Conservation (phyloP, 2,888 invertebrate genomes). For the Meandrusa payeni region DNA sequence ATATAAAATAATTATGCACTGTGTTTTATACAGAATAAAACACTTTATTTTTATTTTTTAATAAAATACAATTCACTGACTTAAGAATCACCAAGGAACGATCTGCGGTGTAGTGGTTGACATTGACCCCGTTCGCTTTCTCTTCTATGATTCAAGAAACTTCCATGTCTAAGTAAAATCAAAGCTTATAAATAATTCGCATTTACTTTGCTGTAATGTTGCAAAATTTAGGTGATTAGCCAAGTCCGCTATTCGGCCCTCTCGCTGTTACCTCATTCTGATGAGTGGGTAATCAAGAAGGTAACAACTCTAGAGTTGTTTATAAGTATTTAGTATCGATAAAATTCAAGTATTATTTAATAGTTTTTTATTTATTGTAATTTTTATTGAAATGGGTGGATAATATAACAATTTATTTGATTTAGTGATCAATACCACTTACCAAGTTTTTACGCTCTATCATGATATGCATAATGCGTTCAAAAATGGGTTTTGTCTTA, state of each 20-base stretch:
- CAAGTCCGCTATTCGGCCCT: constrained; percentile 40
- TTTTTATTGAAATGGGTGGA: too few species aligned
- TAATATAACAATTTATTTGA: too few species aligned
- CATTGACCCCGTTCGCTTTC: constrained; percentile 29
- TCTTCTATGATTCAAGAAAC: constrained; percentile 22
- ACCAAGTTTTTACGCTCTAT: too few species aligned
- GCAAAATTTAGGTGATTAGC: constrained; percentile 30
- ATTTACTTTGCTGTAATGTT: constrained; percentile 18
- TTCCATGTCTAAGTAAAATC: constrained; percentile 8
- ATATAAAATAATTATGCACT: too few species aligned
- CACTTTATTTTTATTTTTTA: too few species aligned
- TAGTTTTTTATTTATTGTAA: too few species aligned
- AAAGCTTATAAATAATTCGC: constrained; percentile 7
- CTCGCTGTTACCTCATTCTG: constrained; percentile 44
- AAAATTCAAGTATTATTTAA: too few species aligned
- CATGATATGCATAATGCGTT: too few species aligned
- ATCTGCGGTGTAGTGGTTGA: constrained; percentile 1
- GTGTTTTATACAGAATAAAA: too few species aligned
- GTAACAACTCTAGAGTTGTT: constrained; percentile 27
- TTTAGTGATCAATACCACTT: too few species aligned
- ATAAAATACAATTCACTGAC: neutral
- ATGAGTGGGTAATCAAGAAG: constrained; percentile 30
- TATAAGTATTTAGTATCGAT: too few species aligned
- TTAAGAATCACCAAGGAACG: neutral
- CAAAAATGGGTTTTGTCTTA: too few species aligned